Evolutionary conservation across 2,113 vertebrate species (phyloP), one percentile per base, ranked within the genome.

Genomic region (Carassius auratus): DNA sequence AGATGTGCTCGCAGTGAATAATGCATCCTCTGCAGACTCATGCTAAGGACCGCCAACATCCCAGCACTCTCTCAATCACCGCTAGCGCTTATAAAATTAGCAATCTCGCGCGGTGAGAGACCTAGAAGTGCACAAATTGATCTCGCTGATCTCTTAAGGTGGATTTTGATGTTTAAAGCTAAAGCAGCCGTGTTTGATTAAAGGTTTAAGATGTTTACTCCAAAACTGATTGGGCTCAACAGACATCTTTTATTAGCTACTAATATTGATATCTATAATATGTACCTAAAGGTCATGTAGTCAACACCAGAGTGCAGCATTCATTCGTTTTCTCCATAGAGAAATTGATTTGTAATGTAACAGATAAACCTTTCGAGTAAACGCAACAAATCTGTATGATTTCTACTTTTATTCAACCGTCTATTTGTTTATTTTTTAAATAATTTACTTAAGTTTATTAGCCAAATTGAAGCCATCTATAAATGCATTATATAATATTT

Each of bases 11-110:
- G 9, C 26, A 4, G 23, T 36, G 26, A 79, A 36, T 79, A 79
- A 79, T 79, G 59, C 8, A 3, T 79, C 21, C 36, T 79, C 76
- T 79, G 57, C 21, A 38, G 57, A 79, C 36, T 48, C 78, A 15
- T 26, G 71, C 71, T 75, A 64, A 7, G 26, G 33, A n/a, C 30
- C 4, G 10, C 19, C 5, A 23, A 2, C 33, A 55, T 81, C 76
- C 1, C 78, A 1, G 26, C 71, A 50, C 69, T 84, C 14, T 59
- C 42, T 26, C 57, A 57, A 57, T 48, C 61, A 59, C n/a, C 19
- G 55, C 68, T 52, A 76, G 85, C 50, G 38, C 71, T 88, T 88
- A 81, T 71, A 76, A 88, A 88, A 84, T 88, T 42, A 84, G 81
- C 75, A 64, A 84, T 76, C 62, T 30, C 76, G 52, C 14, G 42